Evolutionary conservation across 1,140 invertebrate species (phyloP).

Genomic region (Aphelinus atriplicis): DNA sequence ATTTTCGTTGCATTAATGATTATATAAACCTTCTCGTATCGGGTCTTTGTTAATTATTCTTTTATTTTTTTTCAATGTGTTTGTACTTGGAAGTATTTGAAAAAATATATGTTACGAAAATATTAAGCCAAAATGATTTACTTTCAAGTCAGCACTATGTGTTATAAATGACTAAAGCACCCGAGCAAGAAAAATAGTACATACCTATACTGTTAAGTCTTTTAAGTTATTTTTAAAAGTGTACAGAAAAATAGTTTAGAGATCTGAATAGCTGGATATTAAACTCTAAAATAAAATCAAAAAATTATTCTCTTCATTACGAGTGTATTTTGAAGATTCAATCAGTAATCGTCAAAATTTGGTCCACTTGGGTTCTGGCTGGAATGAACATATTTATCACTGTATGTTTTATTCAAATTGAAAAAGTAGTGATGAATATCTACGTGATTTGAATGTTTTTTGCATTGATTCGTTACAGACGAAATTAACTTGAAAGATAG

Average conservation of each 20-base stretch:
- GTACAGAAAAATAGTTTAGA: slow-evolving; percentile 24
- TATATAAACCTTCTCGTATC: slow-evolving; percentile 31
- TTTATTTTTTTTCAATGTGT: slow-evolving; percentile 14
- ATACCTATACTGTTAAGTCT: slow-evolving; percentile 33
- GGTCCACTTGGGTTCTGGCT: slow-evolving; percentile 14
- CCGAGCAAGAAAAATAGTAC: slow-evolving; percentile 15
- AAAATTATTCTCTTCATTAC: slow-evolving; percentile 22
- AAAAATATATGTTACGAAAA: slow-evolving; percentile 18
- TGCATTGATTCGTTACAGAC: slow-evolving; percentile 11
- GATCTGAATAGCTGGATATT: slow-evolving; percentile 13
- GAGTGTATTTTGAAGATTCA: slow-evolving; percentile 36
- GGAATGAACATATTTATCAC: slow-evolving; percentile 5
- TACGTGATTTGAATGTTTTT: slow-evolving; percentile 13
- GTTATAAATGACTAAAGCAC: slow-evolving; percentile 11
- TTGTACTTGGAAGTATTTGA: slow-evolving; percentile 31
- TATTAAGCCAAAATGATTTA: slow-evolving; percentile 27
- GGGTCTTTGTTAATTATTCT: slow-evolving; percentile 17
- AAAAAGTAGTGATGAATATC: background rate
- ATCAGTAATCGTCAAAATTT: slow-evolving; percentile 18
- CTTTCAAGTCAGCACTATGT: slow-evolving; percentile 30
- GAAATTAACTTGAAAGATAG: slow-evolving; percentile 15
- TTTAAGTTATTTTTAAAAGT: slow-evolving; percentile 41
- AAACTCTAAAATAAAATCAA: slow-evolving; percentile 28
- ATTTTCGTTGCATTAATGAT: slow-evolving; percentile 40
- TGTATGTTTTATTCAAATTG: slow-evolving; percentile 1